phyloP scores from a whole-genome alignment of 2,797 vertebrate species.

The Masticophis lateralis region DNA sequence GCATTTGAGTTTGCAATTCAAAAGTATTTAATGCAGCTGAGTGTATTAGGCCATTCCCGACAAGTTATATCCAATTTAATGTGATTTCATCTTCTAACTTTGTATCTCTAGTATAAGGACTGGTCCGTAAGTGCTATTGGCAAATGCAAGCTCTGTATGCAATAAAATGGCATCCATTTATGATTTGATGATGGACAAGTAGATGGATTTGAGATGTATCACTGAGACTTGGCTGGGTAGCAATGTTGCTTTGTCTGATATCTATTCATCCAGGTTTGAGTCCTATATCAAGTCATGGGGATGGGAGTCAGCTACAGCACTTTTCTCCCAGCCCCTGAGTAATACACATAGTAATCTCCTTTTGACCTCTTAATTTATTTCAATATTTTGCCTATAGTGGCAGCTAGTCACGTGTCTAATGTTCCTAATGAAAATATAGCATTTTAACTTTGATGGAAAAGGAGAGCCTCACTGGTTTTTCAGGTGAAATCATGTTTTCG shows the following conservation, averaged over 20 bases:
- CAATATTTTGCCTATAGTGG: background rate
- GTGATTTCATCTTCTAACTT: background rate
- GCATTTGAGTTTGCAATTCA: background rate
- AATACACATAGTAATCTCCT: background rate
- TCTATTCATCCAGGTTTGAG: background rate
- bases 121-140: background rate
- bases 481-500: background rate
- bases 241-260: background rate
- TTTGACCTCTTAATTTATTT: background rate
- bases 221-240: background rate
- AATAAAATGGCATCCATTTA: background rate
- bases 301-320: background rate
- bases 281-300: background rate
- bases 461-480: background rate
- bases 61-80: background rate
- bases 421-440: background rate
- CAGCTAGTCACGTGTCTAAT: background rate
- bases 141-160: background rate
- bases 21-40: background rate
- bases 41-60: background rate
- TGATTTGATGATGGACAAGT: background rate
- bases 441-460: background rate
- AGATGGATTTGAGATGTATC: background rate
- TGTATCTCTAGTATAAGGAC: background rate
- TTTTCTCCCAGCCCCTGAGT: background rate